Conservation (phyloP, 2,888 invertebrate species). For the Alcis repandata region DNA sequence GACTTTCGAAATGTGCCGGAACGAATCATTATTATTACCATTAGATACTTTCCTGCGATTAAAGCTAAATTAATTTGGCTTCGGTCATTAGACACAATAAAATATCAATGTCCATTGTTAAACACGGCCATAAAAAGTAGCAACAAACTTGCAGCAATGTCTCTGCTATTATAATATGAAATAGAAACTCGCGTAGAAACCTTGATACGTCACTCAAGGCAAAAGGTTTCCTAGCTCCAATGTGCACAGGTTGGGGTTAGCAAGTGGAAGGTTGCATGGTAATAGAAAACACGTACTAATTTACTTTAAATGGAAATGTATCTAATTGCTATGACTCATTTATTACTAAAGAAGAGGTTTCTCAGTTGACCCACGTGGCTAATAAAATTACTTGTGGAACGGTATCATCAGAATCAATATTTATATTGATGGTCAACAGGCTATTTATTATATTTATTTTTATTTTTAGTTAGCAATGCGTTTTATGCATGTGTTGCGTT, state of each 20-base stretch:
- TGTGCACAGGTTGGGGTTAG: conserved; percentile 13
- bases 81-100: background rate
- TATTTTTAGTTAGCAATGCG: too few species aligned
- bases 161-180: background rate
- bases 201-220: conserved; percentile 5
- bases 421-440: too few species aligned
- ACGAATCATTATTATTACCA: too few species aligned
- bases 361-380: too few species aligned
- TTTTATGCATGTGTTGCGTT: too few species aligned
- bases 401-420: too few species aligned
- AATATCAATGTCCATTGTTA: background rate
- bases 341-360: background rate
- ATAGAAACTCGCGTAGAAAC: background rate
- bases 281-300: conserved; percentile 1
- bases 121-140: background rate
- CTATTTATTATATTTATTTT: too few species aligned
- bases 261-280: conserved; percentile 1
- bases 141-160: background rate
- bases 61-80: background rate
- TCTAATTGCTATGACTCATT: background rate
- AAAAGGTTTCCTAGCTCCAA: conserved; percentile 19
- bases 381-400: background rate
- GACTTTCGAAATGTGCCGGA: too few species aligned
- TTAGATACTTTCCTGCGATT: too few species aligned
- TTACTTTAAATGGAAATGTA: conserved; percentile 8